A percentile compares a stretch with the other conserved stretches of the same genome.
Conservation (phyloP, 2,888 invertebrate species). For the Choristoneura rosaceana region DNA sequence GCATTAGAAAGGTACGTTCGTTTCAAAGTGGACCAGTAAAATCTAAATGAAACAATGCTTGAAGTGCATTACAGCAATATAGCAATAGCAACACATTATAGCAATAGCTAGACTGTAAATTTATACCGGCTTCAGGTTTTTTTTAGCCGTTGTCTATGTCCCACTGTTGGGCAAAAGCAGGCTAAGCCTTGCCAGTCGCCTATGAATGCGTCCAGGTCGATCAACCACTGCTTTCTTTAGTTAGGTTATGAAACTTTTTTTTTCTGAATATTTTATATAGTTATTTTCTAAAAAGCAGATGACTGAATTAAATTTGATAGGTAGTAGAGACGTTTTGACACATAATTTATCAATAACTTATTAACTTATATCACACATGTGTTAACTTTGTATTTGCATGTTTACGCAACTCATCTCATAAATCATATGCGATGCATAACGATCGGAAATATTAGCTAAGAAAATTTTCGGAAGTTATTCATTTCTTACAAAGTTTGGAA, state of each 20-base stretch:
- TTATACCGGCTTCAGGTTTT: no score
- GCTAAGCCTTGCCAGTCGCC: no score
- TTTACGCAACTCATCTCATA: conserved; percentile 27
- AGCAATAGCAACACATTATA: neutral
- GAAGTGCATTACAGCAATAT: no score
- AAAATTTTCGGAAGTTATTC: neutral
- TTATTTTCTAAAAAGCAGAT: neutral
- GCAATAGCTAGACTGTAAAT: neutral
- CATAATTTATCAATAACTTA: conserved; percentile 13
- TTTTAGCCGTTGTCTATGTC: no score
- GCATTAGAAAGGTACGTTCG: neutral
- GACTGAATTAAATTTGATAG: neutral
- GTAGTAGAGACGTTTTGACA: neutral
- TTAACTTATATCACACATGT: conserved; percentile 14
- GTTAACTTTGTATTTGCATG: conserved; percentile 29
- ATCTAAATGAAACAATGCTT: neutral
- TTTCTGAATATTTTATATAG: neutral
- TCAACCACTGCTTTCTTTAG: no score
- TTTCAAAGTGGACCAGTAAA: neutral
- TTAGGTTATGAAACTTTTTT: neutral
- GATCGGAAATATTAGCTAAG: neutral
- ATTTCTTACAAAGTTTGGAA: neutral
- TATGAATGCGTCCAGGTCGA: no score
- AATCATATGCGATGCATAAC: conserved; percentile 31
- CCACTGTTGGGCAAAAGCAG: no score